A percentile compares a stretch with the other conserved stretches of the same genome.
phyloP scores from a whole-genome alignment of 2,888 invertebrate species.

The Acrobasis consociella region DNA sequence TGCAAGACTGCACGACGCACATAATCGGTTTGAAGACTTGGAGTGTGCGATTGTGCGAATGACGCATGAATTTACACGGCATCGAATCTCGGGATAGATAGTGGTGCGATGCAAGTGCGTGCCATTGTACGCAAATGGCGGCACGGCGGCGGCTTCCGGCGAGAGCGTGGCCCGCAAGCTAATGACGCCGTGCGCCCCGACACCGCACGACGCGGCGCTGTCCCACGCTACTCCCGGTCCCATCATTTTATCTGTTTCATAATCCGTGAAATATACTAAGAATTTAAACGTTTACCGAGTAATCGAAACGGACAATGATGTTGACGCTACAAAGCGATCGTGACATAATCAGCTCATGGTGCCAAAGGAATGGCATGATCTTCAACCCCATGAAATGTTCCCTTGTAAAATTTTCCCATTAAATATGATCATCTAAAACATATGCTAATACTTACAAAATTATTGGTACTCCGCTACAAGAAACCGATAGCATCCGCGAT shows the following conservation, averaged over 20 bases:
- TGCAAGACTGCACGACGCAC: background rate
- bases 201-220: background rate
- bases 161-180: slow-evolving; percentile 4
- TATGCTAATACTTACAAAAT: too few relatives aligned
- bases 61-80: slow-evolving; percentile 3
- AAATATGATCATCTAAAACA: too few relatives aligned
- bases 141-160: slow-evolving; percentile 18
- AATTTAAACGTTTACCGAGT: too few relatives aligned
- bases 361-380: too few relatives aligned
- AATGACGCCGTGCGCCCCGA: background rate
- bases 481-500: too few relatives aligned
- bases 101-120: background rate
- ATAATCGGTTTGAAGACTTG: background rate
- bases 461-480: too few relatives aligned
- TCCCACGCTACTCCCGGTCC: background rate
- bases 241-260: background rate
- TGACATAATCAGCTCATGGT: too few relatives aligned
- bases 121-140: slow-evolving; percentile 18
- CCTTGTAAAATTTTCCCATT: too few relatives aligned
- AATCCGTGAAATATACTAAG: too few relatives aligned
- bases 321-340: too few relatives aligned
- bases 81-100: background rate
- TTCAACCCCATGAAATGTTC: too few relatives aligned
- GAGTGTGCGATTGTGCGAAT: background rate
- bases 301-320: too few relatives aligned